These are phyloP conservation scores for Timema cristinae DNA, from an alignment of 2,888 invertebrate genomes.

Conservation along the genomic window DNA sequence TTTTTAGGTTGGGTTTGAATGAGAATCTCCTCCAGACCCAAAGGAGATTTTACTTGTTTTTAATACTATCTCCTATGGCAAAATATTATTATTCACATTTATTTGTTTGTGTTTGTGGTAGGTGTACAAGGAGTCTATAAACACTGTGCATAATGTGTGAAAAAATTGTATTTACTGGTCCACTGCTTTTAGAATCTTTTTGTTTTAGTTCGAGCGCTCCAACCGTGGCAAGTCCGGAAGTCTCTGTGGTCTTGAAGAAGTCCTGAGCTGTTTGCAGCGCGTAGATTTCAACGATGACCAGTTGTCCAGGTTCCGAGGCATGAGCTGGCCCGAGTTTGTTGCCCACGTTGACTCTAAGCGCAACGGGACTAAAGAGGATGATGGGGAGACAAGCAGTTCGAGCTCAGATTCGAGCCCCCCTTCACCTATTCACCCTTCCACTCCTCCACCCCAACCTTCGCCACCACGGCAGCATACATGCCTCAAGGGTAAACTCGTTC, in stretches of 20 bases:
- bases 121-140: too few relatives aligned
- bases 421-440: conserved; percentile 14
- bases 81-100: too few relatives aligned
- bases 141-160: too few relatives aligned
- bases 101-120: too few relatives aligned
- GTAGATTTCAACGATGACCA: conserved; percentile 52
- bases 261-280: conserved; percentile 48
- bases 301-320: conserved; percentile 49
- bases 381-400: conserved; percentile 26
- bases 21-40: too few relatives aligned
- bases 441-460: conserved; percentile 21
- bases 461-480: conserved; percentile 22
- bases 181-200: background rate
- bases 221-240: conserved; percentile 50
- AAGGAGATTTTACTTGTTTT: too few relatives aligned
- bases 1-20: too few relatives aligned
- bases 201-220: conserved; percentile 49
- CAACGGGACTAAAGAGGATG: conserved; percentile 8
- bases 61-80: too few relatives aligned
- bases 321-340: conserved; percentile 46
- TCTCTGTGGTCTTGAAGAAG: conserved; percentile 48
- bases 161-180: too few relatives aligned
- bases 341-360: conserved; percentile 40
- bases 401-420: conserved; percentile 24
- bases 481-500: conserved; percentile 35